Evolutionary conservation across 2,888 invertebrate genomes (phyloP), one percentile per base, ranked within the genome.

Genomic region (Apocheima hispidaria): DNA sequence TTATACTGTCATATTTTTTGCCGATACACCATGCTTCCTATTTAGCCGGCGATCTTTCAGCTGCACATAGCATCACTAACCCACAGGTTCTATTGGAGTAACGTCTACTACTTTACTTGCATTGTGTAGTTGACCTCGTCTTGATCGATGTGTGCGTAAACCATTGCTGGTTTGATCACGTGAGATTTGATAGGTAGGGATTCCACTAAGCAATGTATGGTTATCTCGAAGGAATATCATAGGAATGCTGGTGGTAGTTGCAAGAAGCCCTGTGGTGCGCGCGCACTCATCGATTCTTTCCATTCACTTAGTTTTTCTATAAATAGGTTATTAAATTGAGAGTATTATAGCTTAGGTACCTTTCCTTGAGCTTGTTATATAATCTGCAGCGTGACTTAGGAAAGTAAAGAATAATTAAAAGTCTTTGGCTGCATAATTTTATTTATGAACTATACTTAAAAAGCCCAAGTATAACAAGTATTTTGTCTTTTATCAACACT

Each of bases 251-350:
- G 23, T 62, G 38, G 49, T 68, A 69, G 61, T 55, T 63, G 62
- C 65, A 75, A 74, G 84, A 88, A 88, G 88, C 84, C 86, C 79
- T 86, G 72, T 77, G 71, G 60, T 90, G 91, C 91, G 91, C 91
- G 91, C 91, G 91, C 91, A 91, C 52, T 60, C 82, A 87, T 88
- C 81, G 89, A 90, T 90, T 71, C 70, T 62, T 70, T 75, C 72
- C 80, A 82, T 83, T 79, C 78, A 79, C 75, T 78, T 78, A 78
- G 74, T 74, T 80, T 66, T 79, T 73, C 79, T 79, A 79, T 77
- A 77, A 78, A 79, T 83, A 82, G 75, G 69, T 84, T 83, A 87
- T 87, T 87, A 79, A 84, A 86, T 86, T 87, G 82, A 73, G 72
- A 36, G 81, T 67, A 83, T 87, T 86, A 41, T 71, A 68, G 66